Conservation (phyloP, 2,113 vertebrate genomes). For the Motacilla alba region DNA sequence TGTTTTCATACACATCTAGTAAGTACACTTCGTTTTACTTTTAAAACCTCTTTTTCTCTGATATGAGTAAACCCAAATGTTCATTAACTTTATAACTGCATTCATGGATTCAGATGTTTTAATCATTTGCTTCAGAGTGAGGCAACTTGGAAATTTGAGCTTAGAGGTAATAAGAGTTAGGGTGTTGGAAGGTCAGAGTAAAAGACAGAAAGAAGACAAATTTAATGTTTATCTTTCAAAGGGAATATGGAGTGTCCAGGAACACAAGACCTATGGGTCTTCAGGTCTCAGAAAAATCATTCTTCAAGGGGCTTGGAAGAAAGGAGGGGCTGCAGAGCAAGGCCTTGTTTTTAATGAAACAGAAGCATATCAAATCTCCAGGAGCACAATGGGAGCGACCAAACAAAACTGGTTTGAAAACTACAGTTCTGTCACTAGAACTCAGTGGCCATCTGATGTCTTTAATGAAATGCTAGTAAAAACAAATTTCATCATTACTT, state of each 20-base stretch:
- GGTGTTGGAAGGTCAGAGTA: not conserved
- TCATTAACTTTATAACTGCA: not conserved
- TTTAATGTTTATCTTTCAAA: not conserved
- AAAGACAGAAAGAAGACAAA: not conserved
- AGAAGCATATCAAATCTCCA: not conserved
- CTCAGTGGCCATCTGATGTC: not conserved
- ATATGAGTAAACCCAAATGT: not conserved
- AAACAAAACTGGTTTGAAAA: conserved; percentile 7
- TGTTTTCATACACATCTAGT: not conserved
- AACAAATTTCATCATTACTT: conserved; percentile 36
- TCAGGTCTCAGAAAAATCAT: not conserved
- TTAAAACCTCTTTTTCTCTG: not conserved
- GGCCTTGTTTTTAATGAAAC: not conserved
- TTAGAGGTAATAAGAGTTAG: not conserved
- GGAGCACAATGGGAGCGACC: not conserved
- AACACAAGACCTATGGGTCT: rapidly evolving
- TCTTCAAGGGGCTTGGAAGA: not conserved
- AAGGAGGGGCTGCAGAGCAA: not conserved
- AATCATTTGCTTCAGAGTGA: not conserved
- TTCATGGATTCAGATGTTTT: not conserved
- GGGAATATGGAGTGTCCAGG: not conserved
- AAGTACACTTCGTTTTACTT: not conserved
- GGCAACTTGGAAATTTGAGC: not conserved
- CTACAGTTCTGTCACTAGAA: not conserved
- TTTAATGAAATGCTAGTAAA: conserved; percentile 5